phyloP scores from a whole-genome alignment of 2,113 vertebrate genomes.

The Mugil cephalus region DNA sequence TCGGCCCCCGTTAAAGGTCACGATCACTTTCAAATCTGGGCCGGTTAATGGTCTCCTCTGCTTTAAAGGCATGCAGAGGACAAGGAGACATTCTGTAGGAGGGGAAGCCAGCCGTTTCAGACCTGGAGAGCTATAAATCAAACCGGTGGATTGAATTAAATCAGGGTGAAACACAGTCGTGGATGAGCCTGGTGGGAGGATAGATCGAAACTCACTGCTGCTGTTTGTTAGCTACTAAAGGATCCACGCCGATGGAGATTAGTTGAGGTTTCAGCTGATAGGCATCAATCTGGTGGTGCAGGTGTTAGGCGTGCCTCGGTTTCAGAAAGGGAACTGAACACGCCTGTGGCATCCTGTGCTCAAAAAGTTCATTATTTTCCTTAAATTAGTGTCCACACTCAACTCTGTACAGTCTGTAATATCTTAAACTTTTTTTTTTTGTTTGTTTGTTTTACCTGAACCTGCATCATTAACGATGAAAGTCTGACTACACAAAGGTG shows the following conservation, averaged over 20 bases:
- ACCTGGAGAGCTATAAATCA: slow-evolving; percentile 37
- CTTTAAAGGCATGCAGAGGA: slow-evolving; percentile 43
- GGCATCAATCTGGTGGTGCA: slow-evolving; percentile 24
- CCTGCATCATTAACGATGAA: slow-evolving; percentile 19
- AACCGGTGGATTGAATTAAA: slow-evolving; percentile 30
- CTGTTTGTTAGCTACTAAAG: slow-evolving; percentile 3
- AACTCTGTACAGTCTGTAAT: not conserved
- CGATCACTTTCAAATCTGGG: slow-evolving; percentile 13
- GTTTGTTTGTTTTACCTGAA: not conserved
- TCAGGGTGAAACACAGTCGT: slow-evolving; percentile 14
- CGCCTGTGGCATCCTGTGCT: slow-evolving; percentile 3
- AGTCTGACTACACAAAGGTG: slow-evolving; percentile 44
- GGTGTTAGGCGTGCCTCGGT: slow-evolving; percentile 45
- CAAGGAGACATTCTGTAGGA: not conserved
- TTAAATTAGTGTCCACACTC: not conserved
- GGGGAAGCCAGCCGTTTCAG: not conserved
- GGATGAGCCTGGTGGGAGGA: slow-evolving; percentile 6
- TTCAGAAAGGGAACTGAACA: slow-evolving; percentile 27
- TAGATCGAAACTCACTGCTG: not conserved
- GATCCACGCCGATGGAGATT: slow-evolving; percentile 30
- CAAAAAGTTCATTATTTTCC: not conserved
- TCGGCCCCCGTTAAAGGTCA: slow-evolving; percentile 32
- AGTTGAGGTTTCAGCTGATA: slow-evolving; percentile 6
- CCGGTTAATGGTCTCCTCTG: slow-evolving; percentile 32
- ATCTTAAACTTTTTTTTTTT: not conserved